Conservation (phyloP, 2,113 vertebrate genomes). For the Leucosticte australis region DNA sequence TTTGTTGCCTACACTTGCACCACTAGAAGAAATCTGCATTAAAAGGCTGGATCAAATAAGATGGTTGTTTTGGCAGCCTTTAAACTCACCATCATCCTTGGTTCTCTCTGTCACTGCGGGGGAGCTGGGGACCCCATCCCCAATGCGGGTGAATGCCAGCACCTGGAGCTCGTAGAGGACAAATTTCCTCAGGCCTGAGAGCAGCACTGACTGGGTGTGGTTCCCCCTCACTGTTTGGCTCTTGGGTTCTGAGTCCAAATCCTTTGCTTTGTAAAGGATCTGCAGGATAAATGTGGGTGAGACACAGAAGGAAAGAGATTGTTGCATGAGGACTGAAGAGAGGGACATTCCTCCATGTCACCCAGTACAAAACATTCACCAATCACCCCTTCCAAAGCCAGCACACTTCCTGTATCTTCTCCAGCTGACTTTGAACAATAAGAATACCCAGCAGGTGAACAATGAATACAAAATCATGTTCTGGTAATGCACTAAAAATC, state of each 20-base stretch:
- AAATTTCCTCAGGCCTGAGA: conserved; percentile 81
- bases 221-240: conserved; percentile 82
- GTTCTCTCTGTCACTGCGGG: conserved; percentile 80
- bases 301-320: not conserved
- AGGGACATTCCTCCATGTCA: not conserved
- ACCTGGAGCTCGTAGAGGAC: conserved; percentile 86
- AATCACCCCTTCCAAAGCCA: not conserved
- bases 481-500: not conserved
- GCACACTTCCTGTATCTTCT: not conserved
- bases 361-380: not conserved
- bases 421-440: not conserved
- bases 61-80: not conserved
- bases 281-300: not conserved
- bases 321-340: not conserved
- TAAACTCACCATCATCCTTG: conserved; percentile 87
- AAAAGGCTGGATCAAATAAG: not conserved
- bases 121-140: conserved; percentile 84
- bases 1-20: not conserved
- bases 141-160: conserved; percentile 86
- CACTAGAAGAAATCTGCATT: not conserved
- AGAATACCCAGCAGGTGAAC: not conserved
- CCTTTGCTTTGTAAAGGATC: conserved; percentile 82
- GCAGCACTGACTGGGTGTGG: conserved; percentile 77
- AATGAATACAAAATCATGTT: not conserved
- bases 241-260: conserved; percentile 72